Base-by-base conservation (phyloP, 2,888 invertebrate species). In the Lutraria lutraria region DNA sequence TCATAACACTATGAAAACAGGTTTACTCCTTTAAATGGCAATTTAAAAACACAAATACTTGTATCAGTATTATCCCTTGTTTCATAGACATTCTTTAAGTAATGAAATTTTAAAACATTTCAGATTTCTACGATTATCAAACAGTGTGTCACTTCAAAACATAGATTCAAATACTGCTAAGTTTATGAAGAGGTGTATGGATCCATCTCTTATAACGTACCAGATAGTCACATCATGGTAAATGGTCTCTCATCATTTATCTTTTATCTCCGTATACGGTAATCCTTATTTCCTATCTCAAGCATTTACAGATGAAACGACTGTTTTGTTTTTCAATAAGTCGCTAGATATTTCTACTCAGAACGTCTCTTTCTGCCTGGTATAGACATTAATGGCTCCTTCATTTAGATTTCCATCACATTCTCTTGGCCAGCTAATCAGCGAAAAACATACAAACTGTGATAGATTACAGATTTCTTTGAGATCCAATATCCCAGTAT, bases 341-440 rank as follows among this genome's bases (percentile, higher is more conserved):
- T 76, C 19, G 15, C 76, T 34, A 4, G 31, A 81, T 81, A 82
- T 63, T 34, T 82, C 31, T 60, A 82, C 60, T 82, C 54, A 21
- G 60, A 82, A 82, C 60, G 43, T 29, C 56, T 60, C 54, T 60
- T 82, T 29, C 56, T 72, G 21, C 56, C 72, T 72, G 52, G 52
- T 34, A 68, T n/a, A 63, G 25, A 72, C 83, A 83, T 72, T 83
- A 83, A 68, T 53, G 52, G 52, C 52, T 72, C 52, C 72, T 83
- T 68, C 83, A 43, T 83, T 83, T 68, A 84, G 84, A 76, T 84
- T 84, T 84, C 72, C 84, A 34, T 53, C 68, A 76, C 76, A 84
- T 43, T 84, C n/a, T 84, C 63, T 83, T 15, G 29, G 31, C 76
- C 21, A 76, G 76, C 76, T 84, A 76, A 84, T 84, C 84, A 84